Evolutionary conservation across 2,797 vertebrate genomes (phyloP).

Genomic region (Valencia hispanica): DNA sequence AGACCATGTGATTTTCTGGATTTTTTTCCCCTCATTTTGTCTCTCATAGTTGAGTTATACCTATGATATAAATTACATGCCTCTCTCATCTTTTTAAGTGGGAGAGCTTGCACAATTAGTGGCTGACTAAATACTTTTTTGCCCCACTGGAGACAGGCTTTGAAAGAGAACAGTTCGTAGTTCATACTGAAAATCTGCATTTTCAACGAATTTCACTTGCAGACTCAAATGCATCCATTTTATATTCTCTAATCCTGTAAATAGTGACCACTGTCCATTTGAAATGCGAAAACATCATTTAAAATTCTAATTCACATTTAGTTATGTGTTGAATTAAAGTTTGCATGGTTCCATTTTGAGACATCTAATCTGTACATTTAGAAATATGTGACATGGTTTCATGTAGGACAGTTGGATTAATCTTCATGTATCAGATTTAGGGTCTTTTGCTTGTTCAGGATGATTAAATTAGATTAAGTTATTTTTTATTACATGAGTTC

Average conservation of each 20-base stretch:
- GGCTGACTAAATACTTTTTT: too few relatives aligned
- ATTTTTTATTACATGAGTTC: neutral
- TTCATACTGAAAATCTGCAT: too few relatives aligned
- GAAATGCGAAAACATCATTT: neutral
- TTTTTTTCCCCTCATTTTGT: too few relatives aligned
- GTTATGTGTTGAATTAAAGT: neutral
- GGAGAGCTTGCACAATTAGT: too few relatives aligned
- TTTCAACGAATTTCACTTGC: neutral
- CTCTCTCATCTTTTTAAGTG: too few relatives aligned
- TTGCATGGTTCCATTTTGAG: too few relatives aligned
- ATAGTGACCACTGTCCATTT: neutral
- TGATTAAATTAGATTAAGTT: neutral
- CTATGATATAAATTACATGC: too few relatives aligned
- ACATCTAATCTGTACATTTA: neutral
- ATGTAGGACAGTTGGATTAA: neutral
- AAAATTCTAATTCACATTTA: neutral
- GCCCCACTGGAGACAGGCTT: too few relatives aligned
- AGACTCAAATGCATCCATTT: neutral
- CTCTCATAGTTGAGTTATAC: too few relatives aligned
- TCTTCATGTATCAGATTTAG: neutral
- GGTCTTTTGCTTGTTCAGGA: neutral
- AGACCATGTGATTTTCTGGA: too few relatives aligned
- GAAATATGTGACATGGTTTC: neutral
- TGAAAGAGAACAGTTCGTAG: neutral
- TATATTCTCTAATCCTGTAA: neutral